These are phyloP conservation scores for Melanerpes formicivorus DNA, from an alignment of 2,113 vertebrate genomes.

Conservation along the genomic window DNA sequence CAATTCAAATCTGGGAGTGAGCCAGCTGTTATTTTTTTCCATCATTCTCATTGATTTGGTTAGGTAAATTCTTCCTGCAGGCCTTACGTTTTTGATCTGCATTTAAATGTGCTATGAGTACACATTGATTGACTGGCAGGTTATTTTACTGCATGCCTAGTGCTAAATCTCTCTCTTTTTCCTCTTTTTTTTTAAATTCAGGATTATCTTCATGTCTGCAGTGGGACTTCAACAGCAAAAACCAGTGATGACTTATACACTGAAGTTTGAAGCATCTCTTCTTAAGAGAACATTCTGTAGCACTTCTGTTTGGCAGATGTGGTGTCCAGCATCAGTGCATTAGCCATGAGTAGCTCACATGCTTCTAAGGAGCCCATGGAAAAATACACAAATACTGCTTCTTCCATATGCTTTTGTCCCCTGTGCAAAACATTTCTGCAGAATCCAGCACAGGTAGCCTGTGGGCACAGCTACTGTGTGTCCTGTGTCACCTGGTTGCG, in stretches of 20 bases:
- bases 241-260: neutral
- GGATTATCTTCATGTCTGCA: neutral
- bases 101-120: neutral
- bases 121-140: neutral
- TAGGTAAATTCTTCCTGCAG: neutral
- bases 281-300: neutral
- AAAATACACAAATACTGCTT: neutral
- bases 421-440: neutral
- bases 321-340: neutral
- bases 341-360: neutral
- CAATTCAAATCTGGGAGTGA: neutral
- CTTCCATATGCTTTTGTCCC: neutral
- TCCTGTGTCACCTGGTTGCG: neutral
- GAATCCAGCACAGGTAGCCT: neutral
- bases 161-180: neutral
- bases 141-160: neutral
- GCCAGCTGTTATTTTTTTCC: neutral
- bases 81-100: neutral
- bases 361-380: neutral
- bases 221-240: neutral
- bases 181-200: neutral
- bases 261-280: neutral
- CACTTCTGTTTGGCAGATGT: neutral
- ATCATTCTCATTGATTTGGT: neutral
- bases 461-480: neutral